phyloP scores from a whole-genome alignment of 2,888 invertebrate species.

The Andrena flavipes region DNA sequence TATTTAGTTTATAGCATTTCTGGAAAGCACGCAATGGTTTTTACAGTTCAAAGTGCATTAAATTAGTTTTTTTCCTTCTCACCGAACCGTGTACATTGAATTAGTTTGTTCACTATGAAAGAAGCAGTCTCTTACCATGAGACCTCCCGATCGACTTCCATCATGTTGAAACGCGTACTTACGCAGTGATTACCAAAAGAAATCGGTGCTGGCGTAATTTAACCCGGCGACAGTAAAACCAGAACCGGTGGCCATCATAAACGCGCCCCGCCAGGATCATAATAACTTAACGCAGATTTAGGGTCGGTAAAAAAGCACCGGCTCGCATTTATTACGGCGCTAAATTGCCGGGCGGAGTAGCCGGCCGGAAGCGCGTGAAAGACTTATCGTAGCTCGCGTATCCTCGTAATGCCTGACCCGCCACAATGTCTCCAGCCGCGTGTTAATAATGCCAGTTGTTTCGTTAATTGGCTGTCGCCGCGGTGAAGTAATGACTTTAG shows the following conservation, averaged over 20 bases:
- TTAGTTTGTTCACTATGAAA: not conserved
- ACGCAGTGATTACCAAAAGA: constrained; percentile 22
- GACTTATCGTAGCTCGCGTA: constrained; percentile 61
- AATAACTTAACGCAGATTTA: constrained; percentile 77
- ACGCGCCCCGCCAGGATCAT: constrained; percentile 63
- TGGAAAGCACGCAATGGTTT: not conserved
- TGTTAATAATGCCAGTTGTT: constrained; percentile 48
- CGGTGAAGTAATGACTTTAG: not conserved
- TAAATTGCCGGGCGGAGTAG: constrained; percentile 66
- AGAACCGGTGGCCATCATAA: constrained; percentile 62
- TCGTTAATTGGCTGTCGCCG: constrained; percentile 33
- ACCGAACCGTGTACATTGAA: too few relatives aligned
- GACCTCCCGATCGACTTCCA: not conserved
- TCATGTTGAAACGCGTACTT: not conserved
- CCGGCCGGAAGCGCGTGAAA: constrained; percentile 36
- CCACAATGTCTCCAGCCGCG: constrained; percentile 29
- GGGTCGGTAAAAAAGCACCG: constrained; percentile 65
- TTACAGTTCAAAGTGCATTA: constrained; percentile 17
- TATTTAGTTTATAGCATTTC: constrained; percentile 18
- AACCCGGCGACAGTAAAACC: constrained; percentile 53
- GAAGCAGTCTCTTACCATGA: too few relatives aligned
- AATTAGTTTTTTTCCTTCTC: not conserved
- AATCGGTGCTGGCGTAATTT: constrained; percentile 60
- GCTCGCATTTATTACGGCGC: constrained; percentile 68
- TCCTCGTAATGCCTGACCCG: constrained; percentile 42